A percentile compares a stretch with the other conserved stretches of the same genome.
Evolutionary conservation across 2,113 vertebrate genomes (phyloP).

Genomic region (Sitta europaea): DNA sequence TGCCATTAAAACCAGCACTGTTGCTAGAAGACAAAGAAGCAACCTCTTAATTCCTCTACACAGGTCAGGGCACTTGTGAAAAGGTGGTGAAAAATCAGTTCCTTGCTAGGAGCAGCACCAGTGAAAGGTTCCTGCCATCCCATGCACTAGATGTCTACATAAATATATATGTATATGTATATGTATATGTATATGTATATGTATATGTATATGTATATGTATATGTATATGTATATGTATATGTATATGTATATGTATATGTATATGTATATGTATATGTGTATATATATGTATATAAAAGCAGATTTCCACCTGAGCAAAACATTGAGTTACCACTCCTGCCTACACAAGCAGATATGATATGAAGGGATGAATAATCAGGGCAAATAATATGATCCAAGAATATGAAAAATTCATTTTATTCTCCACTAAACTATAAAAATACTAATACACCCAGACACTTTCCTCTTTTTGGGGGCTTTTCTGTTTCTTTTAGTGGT

Average conservation of each 20-base stretch:
- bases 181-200: fast-evolving
- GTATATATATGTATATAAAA: not conserved
- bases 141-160: not conserved
- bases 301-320: not conserved
- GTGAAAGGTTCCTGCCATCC: not conserved
- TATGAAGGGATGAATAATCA: not conserved
- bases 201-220: fast-evolving
- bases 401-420: not conserved
- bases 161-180: not conserved
- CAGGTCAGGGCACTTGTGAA: not conserved
- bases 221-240: fast-evolving
- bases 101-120: not conserved
- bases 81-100: not conserved
- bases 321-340: not conserved
- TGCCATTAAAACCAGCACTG: not conserved
- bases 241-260: fast-evolving
- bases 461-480: not conserved
- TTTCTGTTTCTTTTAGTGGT: not conserved
- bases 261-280: fast-evolving
- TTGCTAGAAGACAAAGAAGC: not conserved
- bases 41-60: not conserved
- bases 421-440: not conserved
- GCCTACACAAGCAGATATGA: not conserved
- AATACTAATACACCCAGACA: not conserved
- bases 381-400: not conserved